These are phyloP conservation scores for Spinibarbus caldwelli DNA, from an alignment of 2,797 vertebrate genomes.

Conservation along the genomic window DNA sequence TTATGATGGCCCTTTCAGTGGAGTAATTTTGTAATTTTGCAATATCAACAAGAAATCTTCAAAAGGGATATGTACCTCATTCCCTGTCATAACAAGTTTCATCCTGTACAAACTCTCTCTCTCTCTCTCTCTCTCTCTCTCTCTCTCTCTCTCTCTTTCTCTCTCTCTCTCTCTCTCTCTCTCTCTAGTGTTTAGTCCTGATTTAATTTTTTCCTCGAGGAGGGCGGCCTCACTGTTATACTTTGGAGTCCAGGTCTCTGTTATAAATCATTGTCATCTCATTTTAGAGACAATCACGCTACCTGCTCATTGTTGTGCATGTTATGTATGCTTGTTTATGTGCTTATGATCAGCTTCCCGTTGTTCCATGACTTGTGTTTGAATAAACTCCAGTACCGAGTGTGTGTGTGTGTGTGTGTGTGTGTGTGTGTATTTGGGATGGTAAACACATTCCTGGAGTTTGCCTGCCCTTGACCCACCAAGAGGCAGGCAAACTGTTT, in stretches of 20 bases:
- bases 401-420: constrained; percentile 55
- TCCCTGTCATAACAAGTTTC: constrained; percentile 33
- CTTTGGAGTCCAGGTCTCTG: constrained; percentile 68
- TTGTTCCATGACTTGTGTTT: constrained; percentile 52
- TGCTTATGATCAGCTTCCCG: constrained; percentile 45
- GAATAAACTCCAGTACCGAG: neutral
- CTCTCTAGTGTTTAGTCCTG: constrained; percentile 21
- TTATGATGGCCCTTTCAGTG: neutral
- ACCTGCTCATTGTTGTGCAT: constrained; percentile 63
- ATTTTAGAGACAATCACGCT: constrained; percentile 73
- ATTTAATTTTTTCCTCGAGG: constrained; percentile 33
- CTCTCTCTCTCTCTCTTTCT: neutral
- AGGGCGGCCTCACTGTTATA: constrained; percentile 71
- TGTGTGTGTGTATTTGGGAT: constrained; percentile 25
- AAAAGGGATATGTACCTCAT: neutral
- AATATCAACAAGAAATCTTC: neutral
- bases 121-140: constrained; percentile 43
- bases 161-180: constrained; percentile 27
- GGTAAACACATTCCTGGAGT: constrained; percentile 35
- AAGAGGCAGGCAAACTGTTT: constrained; percentile 45
- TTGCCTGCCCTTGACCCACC: constrained; percentile 69
- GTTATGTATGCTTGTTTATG: constrained; percentile 45
- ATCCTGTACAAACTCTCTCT: constrained; percentile 33
- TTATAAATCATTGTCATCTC: constrained; percentile 82
- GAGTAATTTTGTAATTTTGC: constrained; percentile 1